Conservation (phyloP, 2,888 invertebrate genomes). For the Tipula lateralis region DNA sequence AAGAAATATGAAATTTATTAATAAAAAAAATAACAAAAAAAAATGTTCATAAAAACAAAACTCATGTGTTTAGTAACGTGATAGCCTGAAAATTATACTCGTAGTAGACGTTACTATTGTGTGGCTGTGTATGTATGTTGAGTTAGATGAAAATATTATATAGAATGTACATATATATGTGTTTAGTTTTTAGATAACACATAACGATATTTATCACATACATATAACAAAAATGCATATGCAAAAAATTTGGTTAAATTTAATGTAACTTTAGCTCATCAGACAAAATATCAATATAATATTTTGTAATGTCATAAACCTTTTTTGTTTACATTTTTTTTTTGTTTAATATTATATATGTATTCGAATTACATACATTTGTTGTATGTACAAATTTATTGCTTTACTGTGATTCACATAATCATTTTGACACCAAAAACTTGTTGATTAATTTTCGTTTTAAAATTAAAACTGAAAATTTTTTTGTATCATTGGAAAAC, state of each 20-base stretch:
- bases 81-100: not conserved
- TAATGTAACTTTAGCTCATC: not conserved
- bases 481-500: not conserved
- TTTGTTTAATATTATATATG: not conserved
- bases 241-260: not conserved
- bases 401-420: not conserved
- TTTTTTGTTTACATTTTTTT: constrained; percentile 3
- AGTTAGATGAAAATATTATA: not conserved
- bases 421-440: not conserved
- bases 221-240: too few relatives aligned
- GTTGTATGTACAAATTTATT: not conserved
- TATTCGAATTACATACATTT: not conserved
- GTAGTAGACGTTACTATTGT: not conserved
- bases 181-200: not conserved
- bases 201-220: not conserved
- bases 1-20: too few relatives aligned
- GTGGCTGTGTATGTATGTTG: not conserved
- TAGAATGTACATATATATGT: not conserved
- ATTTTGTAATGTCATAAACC: constrained; percentile 3
- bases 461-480: not conserved
- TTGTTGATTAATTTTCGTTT: not conserved
- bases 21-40: too few relatives aligned
- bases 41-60: not conserved
- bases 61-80: constrained; percentile 19
- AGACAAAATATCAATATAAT: not conserved